Percentiles rank a stretch among this genome's conserved stretches.
phyloP scores from a whole-genome alignment of 2,888 invertebrate genomes.

The Alloplasta piceator region DNA sequence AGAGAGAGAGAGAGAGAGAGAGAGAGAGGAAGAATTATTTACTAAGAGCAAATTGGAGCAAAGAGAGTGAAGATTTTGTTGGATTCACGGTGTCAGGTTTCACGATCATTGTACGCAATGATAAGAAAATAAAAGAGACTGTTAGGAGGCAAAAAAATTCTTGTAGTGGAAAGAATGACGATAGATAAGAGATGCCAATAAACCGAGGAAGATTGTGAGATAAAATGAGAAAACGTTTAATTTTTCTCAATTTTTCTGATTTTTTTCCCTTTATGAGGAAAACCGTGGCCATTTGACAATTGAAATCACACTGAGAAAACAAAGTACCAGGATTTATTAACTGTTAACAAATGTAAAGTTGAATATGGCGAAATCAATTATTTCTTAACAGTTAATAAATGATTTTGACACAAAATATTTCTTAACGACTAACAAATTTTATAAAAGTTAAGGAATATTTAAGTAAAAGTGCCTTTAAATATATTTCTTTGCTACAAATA shows the following conservation, averaged over 20 bases:
- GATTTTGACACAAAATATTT: too few relatives aligned
- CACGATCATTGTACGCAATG: constrained; percentile 36
- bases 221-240: background rate
- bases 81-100: constrained; percentile 33
- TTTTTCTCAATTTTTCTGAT: background rate
- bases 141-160: background rate
- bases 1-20: too few relatives aligned
- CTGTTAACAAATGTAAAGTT: too few relatives aligned
- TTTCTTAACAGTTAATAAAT: too few relatives aligned
- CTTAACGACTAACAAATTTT: too few relatives aligned
- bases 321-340: too few relatives aligned
- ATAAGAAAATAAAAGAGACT: constrained; percentile 16
- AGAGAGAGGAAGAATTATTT: constrained; percentile 9
- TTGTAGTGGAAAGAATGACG: constrained; percentile 37
- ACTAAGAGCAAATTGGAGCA: constrained; percentile 38
- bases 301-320: too few relatives aligned
- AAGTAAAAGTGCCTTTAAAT: too few relatives aligned
- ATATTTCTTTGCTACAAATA: too few relatives aligned
- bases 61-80: background rate
- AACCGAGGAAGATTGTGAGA: background rate
- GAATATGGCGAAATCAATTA: too few relatives aligned
- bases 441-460: too few relatives aligned
- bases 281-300: too few relatives aligned
- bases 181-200: constrained; percentile 31
- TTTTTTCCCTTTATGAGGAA: background rate